Conservation (phyloP, 2,797 vertebrate species). For the Sphenopsis melanotis region DNA sequence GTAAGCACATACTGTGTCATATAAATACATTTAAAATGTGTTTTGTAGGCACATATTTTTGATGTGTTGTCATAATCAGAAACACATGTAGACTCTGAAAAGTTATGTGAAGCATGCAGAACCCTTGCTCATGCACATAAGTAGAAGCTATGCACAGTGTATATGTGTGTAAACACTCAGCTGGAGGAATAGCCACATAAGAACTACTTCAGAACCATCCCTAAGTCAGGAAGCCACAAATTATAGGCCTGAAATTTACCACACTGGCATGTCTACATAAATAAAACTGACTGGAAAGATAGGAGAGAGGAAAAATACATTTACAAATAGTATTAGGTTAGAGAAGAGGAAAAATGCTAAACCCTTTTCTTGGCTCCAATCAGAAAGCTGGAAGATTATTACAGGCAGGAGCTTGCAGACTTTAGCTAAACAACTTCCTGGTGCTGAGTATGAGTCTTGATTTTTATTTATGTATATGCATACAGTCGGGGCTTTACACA, state of each 20-base stretch:
- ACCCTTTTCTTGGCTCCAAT: slow-evolving; percentile 23
- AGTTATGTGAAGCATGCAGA: slow-evolving; percentile 65
- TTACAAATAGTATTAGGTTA: slow-evolving; percentile 54
- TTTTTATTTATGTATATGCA: neutral
- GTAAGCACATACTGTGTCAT: slow-evolving; percentile 36
- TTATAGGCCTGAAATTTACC: slow-evolving; percentile 69
- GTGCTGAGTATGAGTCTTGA: slow-evolving; percentile 4
- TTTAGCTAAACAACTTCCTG: slow-evolving; percentile 1
- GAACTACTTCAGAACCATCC: slow-evolving; percentile 47
- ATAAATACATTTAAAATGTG: slow-evolving; percentile 62
- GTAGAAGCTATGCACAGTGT: slow-evolving; percentile 1
- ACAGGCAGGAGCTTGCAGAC: slow-evolving; percentile 31
- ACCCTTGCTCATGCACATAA: slow-evolving; percentile 31
- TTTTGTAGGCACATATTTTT: slow-evolving; percentile 71
- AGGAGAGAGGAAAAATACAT: slow-evolving; percentile 3
- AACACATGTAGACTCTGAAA: slow-evolving; percentile 68
- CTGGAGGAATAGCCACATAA: slow-evolving; percentile 56
- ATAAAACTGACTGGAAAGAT: slow-evolving; percentile 66
- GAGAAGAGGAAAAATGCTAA: slow-evolving; percentile 29
- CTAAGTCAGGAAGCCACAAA: slow-evolving; percentile 75
- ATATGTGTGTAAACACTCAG: slow-evolving; percentile 68
- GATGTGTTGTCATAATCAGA: slow-evolving; percentile 63
- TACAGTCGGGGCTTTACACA: neutral
- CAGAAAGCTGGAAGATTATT: slow-evolving; percentile 42
- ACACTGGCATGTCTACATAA: slow-evolving; percentile 58